Base-by-base conservation (phyloP, 2,888 invertebrate genomes). In the Exocentrus adspersus region DNA sequence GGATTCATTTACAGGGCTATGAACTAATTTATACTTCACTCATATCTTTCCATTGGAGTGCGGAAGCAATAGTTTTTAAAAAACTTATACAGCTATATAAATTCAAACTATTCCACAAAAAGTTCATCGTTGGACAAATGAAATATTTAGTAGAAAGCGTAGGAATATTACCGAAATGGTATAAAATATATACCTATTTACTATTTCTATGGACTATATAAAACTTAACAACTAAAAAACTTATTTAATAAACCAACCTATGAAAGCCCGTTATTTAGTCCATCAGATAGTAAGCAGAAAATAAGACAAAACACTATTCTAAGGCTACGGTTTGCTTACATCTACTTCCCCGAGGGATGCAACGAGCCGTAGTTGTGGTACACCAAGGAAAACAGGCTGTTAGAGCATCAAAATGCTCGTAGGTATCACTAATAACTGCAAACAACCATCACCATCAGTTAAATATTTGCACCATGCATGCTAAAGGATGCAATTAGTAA, bases 381-480 rank as follows among this genome's bases (percentile, higher is more conserved):
- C 91, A 91, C 90, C 91, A 91, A 69, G 91, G 91, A 82, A 91
- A 91, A 82, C 91, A 91, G 78, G 91, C 89, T 73, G 90, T 89
- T 84, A 91, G 85, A 70, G 89, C 89, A 84, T 91, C 90, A 83
- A 90, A 86, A 81, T 90, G 89, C 79, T 91, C 90, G 83, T 91
- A 90, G 70, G 89, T 91, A 83, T 91, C 90, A 84, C 87, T 86
- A 78, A 87, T 86, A 76, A 88, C 87, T 85, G 87, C 83, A 86
- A 88, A 85, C 84, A 82, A 57, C 57, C 57, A 57, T 46, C 50
- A 61, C 65, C 58, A 16, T 61, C 30, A 65, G 37, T 37, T 42
- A 60, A 57, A 53, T 21, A 14, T 56, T 19, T 53, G 43, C 43
- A 43, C 32, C 46, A 57, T 32, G 57, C 57, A 57, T 30, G 16